Conservation (phyloP, 2,113 vertebrate genomes). For the Burhinus oedicnemus region DNA sequence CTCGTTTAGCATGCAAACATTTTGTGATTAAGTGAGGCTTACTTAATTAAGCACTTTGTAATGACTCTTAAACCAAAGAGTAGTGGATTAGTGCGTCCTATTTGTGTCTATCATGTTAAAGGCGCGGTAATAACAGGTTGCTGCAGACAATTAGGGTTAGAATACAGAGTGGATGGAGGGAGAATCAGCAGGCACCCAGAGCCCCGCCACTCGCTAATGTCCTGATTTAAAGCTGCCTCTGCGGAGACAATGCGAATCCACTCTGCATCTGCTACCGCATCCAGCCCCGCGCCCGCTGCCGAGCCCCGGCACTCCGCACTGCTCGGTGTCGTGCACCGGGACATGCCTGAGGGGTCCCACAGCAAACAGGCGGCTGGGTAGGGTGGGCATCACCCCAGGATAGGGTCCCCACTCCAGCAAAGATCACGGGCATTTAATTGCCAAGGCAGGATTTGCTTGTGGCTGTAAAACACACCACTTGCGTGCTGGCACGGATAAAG, state of each 20-base stretch:
- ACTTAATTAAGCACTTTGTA: constrained; percentile 84
- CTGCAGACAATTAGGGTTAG: constrained; percentile 52
- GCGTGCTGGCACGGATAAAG: rapidly evolving
- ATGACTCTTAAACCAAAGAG: constrained; percentile 80
- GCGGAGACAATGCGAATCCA: rapidly evolving
- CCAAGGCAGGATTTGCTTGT: not conserved
- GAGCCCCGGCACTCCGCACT: rapidly evolving
- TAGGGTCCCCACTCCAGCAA: rapidly evolving
- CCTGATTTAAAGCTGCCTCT: not conserved
- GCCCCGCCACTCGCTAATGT: not conserved
- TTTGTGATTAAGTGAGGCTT: constrained; percentile 83
- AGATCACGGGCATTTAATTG: rapidly evolving
- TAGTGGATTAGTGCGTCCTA: constrained; percentile 71
- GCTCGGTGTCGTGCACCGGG: rapidly evolving
- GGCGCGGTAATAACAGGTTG: constrained; percentile 30
- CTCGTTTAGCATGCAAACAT: constrained; percentile 80
- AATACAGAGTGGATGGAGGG: constrained; percentile 51
- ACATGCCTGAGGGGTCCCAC: rapidly evolving
- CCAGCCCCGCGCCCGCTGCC: rapidly evolving
- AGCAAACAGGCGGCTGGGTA: not conserved
- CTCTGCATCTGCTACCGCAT: not conserved
- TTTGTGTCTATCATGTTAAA: constrained; percentile 59
- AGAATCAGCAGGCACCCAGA: not conserved
- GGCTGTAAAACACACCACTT: too few species aligned
- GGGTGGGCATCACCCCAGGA: not conserved